Conservation (phyloP, 2,888 invertebrate genomes). For the Drosophila formosana region DNA sequence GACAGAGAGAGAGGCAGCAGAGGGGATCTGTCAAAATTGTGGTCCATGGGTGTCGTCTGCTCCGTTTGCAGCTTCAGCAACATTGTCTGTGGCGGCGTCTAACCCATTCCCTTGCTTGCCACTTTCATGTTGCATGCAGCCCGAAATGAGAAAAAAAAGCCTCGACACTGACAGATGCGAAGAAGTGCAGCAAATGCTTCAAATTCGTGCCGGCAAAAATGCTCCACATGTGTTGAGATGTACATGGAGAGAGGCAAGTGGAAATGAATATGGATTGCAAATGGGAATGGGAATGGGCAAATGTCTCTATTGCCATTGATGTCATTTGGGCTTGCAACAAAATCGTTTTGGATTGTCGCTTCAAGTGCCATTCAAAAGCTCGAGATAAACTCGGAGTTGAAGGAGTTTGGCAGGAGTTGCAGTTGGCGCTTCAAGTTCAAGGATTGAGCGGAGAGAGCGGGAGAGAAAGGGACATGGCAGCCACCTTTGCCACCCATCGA, state of each 20-base stretch:
- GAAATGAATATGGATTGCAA: background rate
- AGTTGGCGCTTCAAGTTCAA: slow-evolving; percentile 36
- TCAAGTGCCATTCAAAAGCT: slow-evolving; percentile 48
- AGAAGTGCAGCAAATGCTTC: slow-evolving; percentile 72
- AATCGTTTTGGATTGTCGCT: slow-evolving; percentile 70
- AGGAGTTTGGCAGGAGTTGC: slow-evolving; percentile 10
- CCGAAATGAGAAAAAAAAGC: slow-evolving; percentile 19
- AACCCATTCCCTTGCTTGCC: background rate
- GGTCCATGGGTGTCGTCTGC: slow-evolving; percentile 54
- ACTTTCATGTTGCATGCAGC: slow-evolving; percentile 31
- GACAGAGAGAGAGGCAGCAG: background rate
- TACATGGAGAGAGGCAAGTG: background rate
- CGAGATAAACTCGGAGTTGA: background rate
- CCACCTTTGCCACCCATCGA: background rate
- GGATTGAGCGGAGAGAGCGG: background rate
- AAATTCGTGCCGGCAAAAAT: slow-evolving; percentile 46
- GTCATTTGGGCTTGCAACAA: slow-evolving; percentile 55
- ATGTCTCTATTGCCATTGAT: slow-evolving; percentile 44
- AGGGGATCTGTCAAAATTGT: slow-evolving; percentile 60
- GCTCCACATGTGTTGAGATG: slow-evolving; percentile 47
- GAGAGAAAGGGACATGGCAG: background rate
- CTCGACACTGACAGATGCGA: slow-evolving; percentile 76
- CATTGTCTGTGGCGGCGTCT: background rate
- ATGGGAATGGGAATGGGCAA: slow-evolving; percentile 23
- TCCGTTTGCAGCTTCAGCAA: slow-evolving; percentile 16